Base-by-base conservation (phyloP, 1,140 invertebrate species). In the Tetramorium alpestre region DNA sequence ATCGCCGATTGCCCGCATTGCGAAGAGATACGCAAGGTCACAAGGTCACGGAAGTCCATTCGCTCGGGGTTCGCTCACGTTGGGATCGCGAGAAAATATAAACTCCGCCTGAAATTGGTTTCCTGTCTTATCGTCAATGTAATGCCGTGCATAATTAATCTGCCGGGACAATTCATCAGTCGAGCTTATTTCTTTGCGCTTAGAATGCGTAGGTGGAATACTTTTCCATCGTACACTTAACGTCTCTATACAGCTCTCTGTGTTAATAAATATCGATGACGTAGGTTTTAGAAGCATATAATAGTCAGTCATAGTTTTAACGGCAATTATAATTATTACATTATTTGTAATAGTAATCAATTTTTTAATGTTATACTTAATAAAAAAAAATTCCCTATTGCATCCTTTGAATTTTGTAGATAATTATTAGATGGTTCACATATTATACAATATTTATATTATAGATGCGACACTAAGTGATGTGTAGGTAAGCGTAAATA, bases 21-120 rank as follows among this genome's bases (percentile, higher is more conserved):
- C 33, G 33, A 62, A 47, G 18, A 10, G 58, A 41, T 18, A 33
- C 0, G n/a, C 84, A 89, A 90, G 85, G 85, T 87, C 56, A 72
- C 84, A 89, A 88, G 77, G 56, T 89, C 88, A 87, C 18, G 88
- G 58, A 62, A 89, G 62, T 25, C 16, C 18, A 7, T 22, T 28
- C 25, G 18, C 25, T 13, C 22, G 18, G 22, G 16, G 18, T 76
- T 67, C 22, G 5, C n/a, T 11, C 44, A 56, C 25, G 11, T 54
- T n/a, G 47, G 28, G n/a, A 67, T n/a, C 16, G 0, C 18, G 58
- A 86, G 11, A 10, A 3, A 10, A 6, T 69, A 6, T 69, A 25
- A 65, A 5, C 44, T 47, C 3, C 41, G 10, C 47, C 10, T 13
- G 28, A 56, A 72, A 25, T 51, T 3, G 28, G 8, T 49, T 75